Evolutionary conservation across 2,797 vertebrate genomes (phyloP).

Genomic region (Cynopterus sphinx): DNA sequence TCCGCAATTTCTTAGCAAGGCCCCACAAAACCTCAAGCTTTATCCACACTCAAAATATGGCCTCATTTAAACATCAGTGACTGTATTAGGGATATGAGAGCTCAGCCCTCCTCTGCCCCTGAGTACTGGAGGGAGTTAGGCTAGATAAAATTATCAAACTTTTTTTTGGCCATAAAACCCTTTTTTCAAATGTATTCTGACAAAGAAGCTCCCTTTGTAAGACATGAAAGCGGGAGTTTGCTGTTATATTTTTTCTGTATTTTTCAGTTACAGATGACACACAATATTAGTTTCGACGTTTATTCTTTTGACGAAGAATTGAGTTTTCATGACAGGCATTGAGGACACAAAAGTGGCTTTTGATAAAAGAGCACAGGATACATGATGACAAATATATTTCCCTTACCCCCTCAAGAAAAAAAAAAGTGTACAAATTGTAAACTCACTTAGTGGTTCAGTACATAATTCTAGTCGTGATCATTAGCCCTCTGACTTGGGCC

Average conservation of each 20-base stretch:
- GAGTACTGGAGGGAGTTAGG: background rate
- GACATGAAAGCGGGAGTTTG: background rate
- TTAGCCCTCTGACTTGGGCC: background rate
- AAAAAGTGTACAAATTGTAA: background rate
- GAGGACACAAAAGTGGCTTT: background rate
- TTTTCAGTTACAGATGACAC: no score
- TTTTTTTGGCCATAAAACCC: background rate
- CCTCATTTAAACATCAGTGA: background rate
- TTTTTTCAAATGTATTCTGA: conserved; percentile 27
- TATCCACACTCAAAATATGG: background rate
- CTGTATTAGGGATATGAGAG: background rate
- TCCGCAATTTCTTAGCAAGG: conserved; percentile 24
- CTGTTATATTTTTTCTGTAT: conserved; percentile 5
- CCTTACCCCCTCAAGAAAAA: background rate
- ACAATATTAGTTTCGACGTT: background rate
- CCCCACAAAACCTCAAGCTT: background rate
- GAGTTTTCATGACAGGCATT: background rate
- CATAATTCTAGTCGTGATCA: background rate
- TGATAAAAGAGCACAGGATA: background rate
- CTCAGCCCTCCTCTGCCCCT: background rate
- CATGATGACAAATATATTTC: background rate
- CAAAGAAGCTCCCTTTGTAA: background rate
- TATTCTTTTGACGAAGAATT: background rate
- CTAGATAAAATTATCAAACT: background rate
- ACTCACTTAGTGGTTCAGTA: conserved; percentile 20